Evolutionary conservation across 2,113 vertebrate genomes (phyloP).

Genomic region (Myiopsitta monachus): DNA sequence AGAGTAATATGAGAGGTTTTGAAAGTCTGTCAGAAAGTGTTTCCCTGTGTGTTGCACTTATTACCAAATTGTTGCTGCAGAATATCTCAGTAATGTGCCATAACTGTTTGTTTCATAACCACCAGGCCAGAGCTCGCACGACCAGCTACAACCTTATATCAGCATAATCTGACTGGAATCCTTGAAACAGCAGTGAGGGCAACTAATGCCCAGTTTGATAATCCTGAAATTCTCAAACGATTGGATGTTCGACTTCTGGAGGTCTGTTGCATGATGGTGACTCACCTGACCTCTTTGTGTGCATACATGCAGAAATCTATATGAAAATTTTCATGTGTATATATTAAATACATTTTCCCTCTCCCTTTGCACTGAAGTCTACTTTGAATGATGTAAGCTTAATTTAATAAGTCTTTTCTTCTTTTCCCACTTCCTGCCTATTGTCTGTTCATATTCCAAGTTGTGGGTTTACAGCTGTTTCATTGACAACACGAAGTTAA

Average conservation of each 20-base stretch:
- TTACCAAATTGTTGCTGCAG: not conserved
- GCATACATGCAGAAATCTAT: not conserved
- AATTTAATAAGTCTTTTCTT: not conserved
- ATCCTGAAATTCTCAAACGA: slow-evolving; percentile 91
- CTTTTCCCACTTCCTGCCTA: not conserved
- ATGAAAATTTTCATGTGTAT: not conserved
- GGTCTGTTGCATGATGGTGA: slow-evolving; percentile 69
- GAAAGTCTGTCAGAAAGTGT: not conserved
- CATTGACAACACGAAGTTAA: not conserved
- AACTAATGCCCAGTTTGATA: slow-evolving; percentile 97
- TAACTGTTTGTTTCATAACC: slow-evolving; percentile 7
- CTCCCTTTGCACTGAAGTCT: not conserved
- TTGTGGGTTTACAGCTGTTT: not conserved
- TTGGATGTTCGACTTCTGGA: slow-evolving; percentile 94
- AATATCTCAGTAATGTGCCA: not conserved
- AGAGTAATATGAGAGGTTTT: not conserved
- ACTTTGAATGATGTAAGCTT: not conserved
- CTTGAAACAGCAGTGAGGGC: slow-evolving; percentile 94
- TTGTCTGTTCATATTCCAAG: not conserved
- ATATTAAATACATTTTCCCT: not conserved
- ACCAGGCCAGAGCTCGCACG: slow-evolving; percentile 90
- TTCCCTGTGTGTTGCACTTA: not conserved
- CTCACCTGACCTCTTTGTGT: not conserved
- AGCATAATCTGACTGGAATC: slow-evolving; percentile 97
- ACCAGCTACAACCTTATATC: slow-evolving; percentile 95